These are phyloP conservation scores for Chrysomela aeneicollis DNA, from an alignment of 2,888 invertebrate genomes.

Conservation along the genomic window DNA sequence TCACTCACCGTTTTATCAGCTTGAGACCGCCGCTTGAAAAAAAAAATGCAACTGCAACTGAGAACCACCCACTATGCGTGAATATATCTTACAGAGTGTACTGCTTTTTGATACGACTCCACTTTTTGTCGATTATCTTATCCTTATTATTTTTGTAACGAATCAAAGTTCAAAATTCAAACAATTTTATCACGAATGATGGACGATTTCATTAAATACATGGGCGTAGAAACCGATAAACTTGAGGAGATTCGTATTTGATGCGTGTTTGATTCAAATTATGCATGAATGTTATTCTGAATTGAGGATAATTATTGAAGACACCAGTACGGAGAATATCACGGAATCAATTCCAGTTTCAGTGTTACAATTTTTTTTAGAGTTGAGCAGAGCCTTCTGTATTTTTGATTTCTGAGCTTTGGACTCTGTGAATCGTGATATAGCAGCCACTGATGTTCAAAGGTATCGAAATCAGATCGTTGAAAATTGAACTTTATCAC, in stretches of 20 bases:
- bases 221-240: constrained; percentile 22
- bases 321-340: too few species aligned
- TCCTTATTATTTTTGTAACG: constrained; percentile 46
- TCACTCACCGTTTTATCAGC: background rate
- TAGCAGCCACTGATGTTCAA: too few species aligned
- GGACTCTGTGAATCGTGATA: too few species aligned
- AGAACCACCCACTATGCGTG: background rate
- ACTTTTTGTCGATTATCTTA: constrained; percentile 42
- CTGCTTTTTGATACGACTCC: constrained; percentile 22
- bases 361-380: too few species aligned
- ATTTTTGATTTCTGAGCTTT: too few species aligned
- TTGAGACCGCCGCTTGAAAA: background rate
- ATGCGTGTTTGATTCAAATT: background rate
- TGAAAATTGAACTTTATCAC: too few species aligned
- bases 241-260: background rate
- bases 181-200: constrained; percentile 31
- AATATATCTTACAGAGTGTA: constrained; percentile 18
- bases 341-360: too few species aligned
- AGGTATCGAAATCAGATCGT: too few species aligned
- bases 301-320: background rate
- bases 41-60: background rate
- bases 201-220: constrained; percentile 21
- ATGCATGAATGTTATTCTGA: background rate
- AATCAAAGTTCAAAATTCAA: constrained; percentile 52
- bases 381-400: too few species aligned